These are phyloP conservation scores for Troides aeacus DNA, from an alignment of 2,888 invertebrate species.

Conservation along the genomic window DNA sequence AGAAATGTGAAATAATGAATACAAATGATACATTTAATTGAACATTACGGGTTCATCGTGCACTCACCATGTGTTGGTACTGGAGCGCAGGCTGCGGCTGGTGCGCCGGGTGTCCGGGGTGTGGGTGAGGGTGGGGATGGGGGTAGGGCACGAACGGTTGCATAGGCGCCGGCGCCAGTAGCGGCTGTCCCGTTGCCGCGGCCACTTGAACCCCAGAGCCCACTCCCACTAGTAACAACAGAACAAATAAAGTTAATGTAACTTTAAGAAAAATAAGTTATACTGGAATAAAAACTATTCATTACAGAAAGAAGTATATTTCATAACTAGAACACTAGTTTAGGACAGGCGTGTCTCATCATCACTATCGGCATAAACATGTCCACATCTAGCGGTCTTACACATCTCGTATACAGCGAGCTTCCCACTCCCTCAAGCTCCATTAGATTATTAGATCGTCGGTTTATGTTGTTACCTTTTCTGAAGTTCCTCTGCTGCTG, in stretches of 20 bases:
- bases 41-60: too few relatives aligned
- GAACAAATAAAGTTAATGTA: constrained; percentile 4
- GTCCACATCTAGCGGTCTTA: too few relatives aligned
- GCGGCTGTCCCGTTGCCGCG: constrained; percentile 90
- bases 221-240: constrained; percentile 47
- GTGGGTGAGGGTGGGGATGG: constrained; percentile 77
- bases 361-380: too few relatives aligned
- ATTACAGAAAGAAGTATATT: too few relatives aligned
- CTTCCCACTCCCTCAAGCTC: not conserved
- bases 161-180: constrained; percentile 89
- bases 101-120: constrained; percentile 42
- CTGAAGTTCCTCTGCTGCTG: constrained; percentile 67
- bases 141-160: constrained; percentile 84
- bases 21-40: too few relatives aligned
- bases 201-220: constrained; percentile 88
- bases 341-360: too few relatives aligned
- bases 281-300: too few relatives aligned
- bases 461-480: constrained; percentile 50
- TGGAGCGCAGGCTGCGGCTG: constrained; percentile 71
- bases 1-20: too few relatives aligned
- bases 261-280: not conserved
- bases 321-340: too few relatives aligned
- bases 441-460: not conserved
- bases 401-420: too few relatives aligned
- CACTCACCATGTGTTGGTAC: constrained; percentile 70